phyloP scores from a whole-genome alignment of 2,797 vertebrate genomes.

The Orientallactaga sibirica region DNA sequence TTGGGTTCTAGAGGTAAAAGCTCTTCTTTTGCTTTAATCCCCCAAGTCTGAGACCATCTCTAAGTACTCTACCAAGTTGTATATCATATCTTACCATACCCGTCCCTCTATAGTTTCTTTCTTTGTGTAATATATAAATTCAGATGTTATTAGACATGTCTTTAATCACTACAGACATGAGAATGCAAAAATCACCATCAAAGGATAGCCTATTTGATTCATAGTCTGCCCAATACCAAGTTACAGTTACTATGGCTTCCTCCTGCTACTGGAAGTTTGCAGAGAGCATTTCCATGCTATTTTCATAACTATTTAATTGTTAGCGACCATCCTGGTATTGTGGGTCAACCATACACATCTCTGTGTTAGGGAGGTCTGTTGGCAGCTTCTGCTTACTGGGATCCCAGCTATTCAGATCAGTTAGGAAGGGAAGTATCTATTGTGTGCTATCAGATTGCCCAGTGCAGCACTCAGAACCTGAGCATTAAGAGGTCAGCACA shows the following conservation, averaged over 20 bases:
- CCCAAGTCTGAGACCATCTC: not conserved
- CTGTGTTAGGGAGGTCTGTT: not conserved
- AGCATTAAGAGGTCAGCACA: not conserved
- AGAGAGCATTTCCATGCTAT: not conserved
- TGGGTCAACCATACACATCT: not conserved
- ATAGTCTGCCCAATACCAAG: not conserved
- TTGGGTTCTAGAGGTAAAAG: not conserved
- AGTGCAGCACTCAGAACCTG: not conserved
- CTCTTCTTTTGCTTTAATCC: not conserved
- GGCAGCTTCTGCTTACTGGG: not conserved
- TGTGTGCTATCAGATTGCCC: not conserved
- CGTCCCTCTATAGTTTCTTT: not conserved
- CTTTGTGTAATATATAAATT: not conserved
- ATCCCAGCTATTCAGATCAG: not conserved
- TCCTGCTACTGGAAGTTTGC: not conserved
- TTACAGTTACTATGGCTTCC: not conserved
- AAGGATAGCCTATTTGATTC: not conserved
- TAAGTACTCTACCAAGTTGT: not conserved
- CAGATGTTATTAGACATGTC: not conserved
- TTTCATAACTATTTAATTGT: not conserved
- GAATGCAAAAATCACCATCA: not conserved
- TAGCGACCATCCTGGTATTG: not conserved
- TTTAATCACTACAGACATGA: not conserved
- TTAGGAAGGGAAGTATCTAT: not conserved
- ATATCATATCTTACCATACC: not conserved